Evolutionary conservation across 2,797 vertebrate genomes (phyloP).

Genomic region (Microctenopoma lineatum): DNA sequence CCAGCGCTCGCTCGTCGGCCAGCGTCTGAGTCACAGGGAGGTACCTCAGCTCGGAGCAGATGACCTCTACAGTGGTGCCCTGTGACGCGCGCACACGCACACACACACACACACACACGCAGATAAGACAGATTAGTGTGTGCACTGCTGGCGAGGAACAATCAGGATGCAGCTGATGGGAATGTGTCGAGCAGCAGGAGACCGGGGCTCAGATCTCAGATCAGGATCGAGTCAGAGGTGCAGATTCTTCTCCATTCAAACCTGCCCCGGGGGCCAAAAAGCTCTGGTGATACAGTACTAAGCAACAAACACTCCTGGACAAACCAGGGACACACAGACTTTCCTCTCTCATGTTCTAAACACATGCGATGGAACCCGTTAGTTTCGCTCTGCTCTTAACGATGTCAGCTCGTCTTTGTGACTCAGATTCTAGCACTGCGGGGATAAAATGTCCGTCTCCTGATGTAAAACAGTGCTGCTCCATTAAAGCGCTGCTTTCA

Average conservation of each 20-base stretch:
- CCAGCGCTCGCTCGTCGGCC: constrained; percentile 87
- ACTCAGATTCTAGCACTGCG: background rate
- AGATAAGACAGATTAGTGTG: constrained; percentile 38
- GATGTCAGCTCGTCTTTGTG: too few relatives aligned
- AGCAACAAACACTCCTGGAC: constrained; percentile 23
- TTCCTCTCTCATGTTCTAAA: too few relatives aligned
- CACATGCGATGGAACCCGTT: too few relatives aligned
- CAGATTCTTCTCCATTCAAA: constrained; percentile 20
- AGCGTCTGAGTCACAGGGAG: constrained; percentile 88
- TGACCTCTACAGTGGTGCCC: constrained; percentile 93
- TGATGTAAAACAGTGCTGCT: background rate
- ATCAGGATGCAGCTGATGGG: constrained; percentile 24
- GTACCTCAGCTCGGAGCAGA: constrained; percentile 93
- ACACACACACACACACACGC: constrained; percentile 32
- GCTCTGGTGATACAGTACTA: constrained; percentile 7
- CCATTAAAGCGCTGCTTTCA: background rate
- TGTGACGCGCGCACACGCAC: constrained; percentile 65
- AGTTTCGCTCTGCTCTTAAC: too few relatives aligned
- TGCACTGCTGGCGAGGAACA: constrained; percentile 34
- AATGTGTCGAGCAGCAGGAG: background rate
- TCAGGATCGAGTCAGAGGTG: constrained; percentile 22
- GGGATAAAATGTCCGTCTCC: background rate
- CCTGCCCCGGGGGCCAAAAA: background rate
- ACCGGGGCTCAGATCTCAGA: constrained; percentile 13
- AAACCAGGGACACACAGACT: background rate